Evolutionary conservation across 2,888 invertebrate genomes (phyloP).

Genomic region (Nesidiocoris tenuis): DNA sequence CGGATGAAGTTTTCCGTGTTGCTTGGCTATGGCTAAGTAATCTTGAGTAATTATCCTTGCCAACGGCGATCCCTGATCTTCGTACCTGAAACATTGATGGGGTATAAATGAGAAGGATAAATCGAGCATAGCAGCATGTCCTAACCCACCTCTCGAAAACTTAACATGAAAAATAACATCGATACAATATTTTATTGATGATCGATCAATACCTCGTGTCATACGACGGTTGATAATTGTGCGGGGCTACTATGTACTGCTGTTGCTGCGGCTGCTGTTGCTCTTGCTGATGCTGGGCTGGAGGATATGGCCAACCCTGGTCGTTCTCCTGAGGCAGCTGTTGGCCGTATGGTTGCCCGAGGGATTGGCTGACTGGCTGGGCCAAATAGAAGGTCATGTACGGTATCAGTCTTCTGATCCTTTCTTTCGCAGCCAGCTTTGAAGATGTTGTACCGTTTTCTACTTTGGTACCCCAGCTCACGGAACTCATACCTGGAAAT

Average conservation of each 20-base stretch:
- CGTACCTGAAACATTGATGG: conserved; percentile 20
- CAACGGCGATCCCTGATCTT: conserved; percentile 45
- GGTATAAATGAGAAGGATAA: not conserved
- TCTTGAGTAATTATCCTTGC: conserved; percentile 47
- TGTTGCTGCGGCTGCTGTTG: too few relatives aligned
- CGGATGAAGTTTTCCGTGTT: conserved; percentile 27
- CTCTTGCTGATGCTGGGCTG: conserved; percentile 19
- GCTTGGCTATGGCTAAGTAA: conserved; percentile 47
- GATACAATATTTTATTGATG: too few relatives aligned
- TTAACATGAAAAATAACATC: too few relatives aligned
- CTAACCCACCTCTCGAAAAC: too few relatives aligned
- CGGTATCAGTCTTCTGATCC: conserved; percentile 72
- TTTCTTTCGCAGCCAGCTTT: conserved; percentile 47
- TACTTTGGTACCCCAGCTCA: conserved; percentile 25
- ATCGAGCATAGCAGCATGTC: too few relatives aligned
- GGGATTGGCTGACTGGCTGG: conserved; percentile 24
- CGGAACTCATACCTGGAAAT: conserved; percentile 35
- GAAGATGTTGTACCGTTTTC: conserved; percentile 31
- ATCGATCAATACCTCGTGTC: conserved; percentile 32
- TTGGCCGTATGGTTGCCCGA: conserved; percentile 31
- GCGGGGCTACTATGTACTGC: conserved; percentile 10
- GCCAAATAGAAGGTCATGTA: conserved; percentile 76
- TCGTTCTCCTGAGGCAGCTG: conserved; percentile 27
- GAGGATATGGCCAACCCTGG: conserved; percentile 23
- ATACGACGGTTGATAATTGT: conserved; percentile 19